Conservation (phyloP, 2,888 invertebrate species). For the Bellardia pandia region DNA sequence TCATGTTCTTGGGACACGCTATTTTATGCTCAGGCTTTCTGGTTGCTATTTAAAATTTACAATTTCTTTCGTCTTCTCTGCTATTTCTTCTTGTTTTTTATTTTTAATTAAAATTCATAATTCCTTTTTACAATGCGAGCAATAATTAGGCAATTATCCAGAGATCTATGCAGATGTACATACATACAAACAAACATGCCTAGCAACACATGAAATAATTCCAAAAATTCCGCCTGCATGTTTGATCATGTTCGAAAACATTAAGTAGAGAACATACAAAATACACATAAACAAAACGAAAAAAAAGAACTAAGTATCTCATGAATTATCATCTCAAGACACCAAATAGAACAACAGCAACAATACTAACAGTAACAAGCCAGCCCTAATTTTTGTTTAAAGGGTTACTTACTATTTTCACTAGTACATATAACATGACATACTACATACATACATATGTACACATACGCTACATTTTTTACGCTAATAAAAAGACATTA, state of each 20-base stretch:
- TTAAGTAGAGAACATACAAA: constrained; percentile 18
- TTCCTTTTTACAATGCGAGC: constrained; percentile 54
- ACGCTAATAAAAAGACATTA: neutral
- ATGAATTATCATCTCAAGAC: constrained; percentile 53
- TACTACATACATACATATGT: neutral
- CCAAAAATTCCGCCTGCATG: constrained; percentile 55
- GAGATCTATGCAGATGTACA: constrained; percentile 61
- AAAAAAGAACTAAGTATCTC: constrained; percentile 23
- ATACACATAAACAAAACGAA: neutral
- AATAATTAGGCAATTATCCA: constrained; percentile 66
- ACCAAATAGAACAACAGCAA: constrained; percentile 36
- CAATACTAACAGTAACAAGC: constrained; percentile 29
- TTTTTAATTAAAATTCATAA: constrained; percentile 68
- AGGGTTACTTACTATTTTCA: constrained; percentile 59
- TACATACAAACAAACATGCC: constrained; percentile 1
- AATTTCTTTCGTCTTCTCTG: neutral
- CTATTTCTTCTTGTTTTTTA: constrained; percentile 2
- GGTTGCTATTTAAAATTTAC: constrained; percentile 7
- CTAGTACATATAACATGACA: neutral
- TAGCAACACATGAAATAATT: constrained; percentile 19
- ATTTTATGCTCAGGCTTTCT: constrained; percentile 28
- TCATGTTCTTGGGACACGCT: constrained; percentile 54
- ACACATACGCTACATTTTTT: neutral
- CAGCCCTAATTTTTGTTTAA: constrained; percentile 62
- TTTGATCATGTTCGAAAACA: constrained; percentile 63